These are phyloP conservation scores for Heliocidaris tuberculata DNA, from an alignment of 35 echinoderm and acorn worm species.

Conservation along the genomic window DNA sequence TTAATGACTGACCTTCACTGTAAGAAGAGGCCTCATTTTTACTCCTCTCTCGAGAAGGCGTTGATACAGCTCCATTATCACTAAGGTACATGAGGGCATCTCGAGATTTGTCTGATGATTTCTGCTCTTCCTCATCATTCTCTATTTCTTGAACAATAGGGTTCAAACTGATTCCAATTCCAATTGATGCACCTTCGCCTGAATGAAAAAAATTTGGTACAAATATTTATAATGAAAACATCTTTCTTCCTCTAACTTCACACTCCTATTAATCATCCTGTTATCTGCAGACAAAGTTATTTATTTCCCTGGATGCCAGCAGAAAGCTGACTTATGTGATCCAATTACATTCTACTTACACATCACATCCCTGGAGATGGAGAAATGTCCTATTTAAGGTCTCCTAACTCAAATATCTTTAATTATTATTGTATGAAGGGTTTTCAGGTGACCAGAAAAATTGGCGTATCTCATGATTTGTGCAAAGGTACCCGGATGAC, in stretches of 20 bases:
- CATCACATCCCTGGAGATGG: too few relatives aligned
- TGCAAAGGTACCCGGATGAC: too few relatives aligned
- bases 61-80: constrained; percentile 81
- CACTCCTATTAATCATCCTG: neutral
- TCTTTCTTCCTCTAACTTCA: neutral
- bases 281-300: neutral
- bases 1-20: constrained; percentile 62
- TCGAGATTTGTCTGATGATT: constrained; percentile 48
- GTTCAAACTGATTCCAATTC: constrained; percentile 73
- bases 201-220: neutral
- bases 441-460: too few relatives aligned
- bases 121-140: constrained; percentile 74
- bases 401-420: too few relatives aligned
- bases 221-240: neutral
- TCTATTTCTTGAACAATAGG: constrained; percentile 70
- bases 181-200: constrained; percentile 86
- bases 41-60: constrained; percentile 18
- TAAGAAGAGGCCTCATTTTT: constrained; percentile 57
- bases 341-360: too few relatives aligned
- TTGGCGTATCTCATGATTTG: too few relatives aligned
- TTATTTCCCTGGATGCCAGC: neutral
- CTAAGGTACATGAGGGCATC: constrained; percentile 80
- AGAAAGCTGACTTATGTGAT: neutral
- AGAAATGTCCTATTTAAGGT: too few relatives aligned
- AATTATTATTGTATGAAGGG: too few relatives aligned